A percentile compares a stretch with the other conserved stretches of the same genome.
phyloP scores from a whole-genome alignment of 2,113 vertebrate genomes.

The Felis catus region F.catus_Fca126_mat1.0 CM031412.1:158166001-158166500 shows the following conservation, averaged over 20 bases:
- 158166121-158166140: neutral
- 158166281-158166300: neutral
- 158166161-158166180: neutral
- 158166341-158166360: neutral
- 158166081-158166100: neutral
- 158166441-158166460: neutral
- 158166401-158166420: neutral
- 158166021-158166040: neutral
- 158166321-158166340: neutral
- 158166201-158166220: neutral
- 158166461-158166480: neutral
- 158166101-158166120: neutral
- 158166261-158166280: neutral
- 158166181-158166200: neutral
- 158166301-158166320: neutral
- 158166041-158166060: neutral
- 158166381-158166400: neutral
- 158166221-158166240: neutral
- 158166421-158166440: neutral
- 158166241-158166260: neutral
- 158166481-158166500: neutral
- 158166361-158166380: too few relatives aligned
- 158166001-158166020: neutral
- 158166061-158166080: neutral
- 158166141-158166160: neutral